Evolutionary conservation across 1,140 invertebrate species (phyloP), one percentile per base, ranked within the genome.

Genomic region (Pristionchus pacificus): DNA sequence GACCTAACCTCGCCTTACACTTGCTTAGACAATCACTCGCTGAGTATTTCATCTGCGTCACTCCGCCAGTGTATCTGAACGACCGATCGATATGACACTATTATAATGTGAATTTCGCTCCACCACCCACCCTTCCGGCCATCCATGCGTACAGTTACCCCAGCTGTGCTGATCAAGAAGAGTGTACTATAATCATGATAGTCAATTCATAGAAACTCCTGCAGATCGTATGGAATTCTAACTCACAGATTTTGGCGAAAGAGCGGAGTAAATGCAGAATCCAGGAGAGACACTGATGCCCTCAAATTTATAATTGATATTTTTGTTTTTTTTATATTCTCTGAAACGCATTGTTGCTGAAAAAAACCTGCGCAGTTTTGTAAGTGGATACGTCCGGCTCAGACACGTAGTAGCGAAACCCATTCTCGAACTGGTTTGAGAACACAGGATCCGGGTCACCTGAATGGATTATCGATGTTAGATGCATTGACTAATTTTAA

Each of bases 211-310:
- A 32, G 49, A 14, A 31, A 60, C 28, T 61, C n/a, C 25, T 65
- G 28, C 32, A 2, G 58, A 65, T 38, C 13, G 63, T 25, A 33
- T 30, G 67, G 65, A 24, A 68, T 28, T 24, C 29, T 25, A 30
- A 71, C 62, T 29, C 68, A 82, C 80, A 60, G 66, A n/a, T 49
- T 79, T 79, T 55, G 79, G 78, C 25, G 78, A 78, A 1, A 82
- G 72, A 0, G 80, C 81, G 1, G 80, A 82, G 38, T 80, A 82
- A 24, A 76, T 72, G 24, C 78, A 66, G 14, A 38, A 71, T 3
- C 80, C 80, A 1, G 80, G 79, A 14, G 78, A 82, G 2, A 82
- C 80, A 63, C 74, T 76, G 32, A 83, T 82, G 2, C 81, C 80
- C 59, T 82, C 81, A 49, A 49, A 6, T 49, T 49, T 49, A 49